A percentile compares a stretch with the other conserved stretches of the same genome.
Conservation (phyloP, 2,113 vertebrate species). For the Ophiodon elongatus region DNA sequence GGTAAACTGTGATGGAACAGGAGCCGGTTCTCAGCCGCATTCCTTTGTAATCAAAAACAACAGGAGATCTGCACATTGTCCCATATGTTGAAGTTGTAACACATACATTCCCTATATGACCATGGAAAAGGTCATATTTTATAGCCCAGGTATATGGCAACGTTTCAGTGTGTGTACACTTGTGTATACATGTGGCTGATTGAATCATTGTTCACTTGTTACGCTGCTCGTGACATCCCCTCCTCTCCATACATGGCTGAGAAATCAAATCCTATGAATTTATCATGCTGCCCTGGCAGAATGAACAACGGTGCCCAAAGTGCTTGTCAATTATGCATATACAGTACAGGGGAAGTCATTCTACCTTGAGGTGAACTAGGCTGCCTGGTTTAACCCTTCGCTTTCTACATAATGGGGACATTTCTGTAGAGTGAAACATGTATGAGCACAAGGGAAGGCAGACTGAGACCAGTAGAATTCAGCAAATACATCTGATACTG, state of each 20-base stretch:
- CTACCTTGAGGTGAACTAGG: constrained; percentile 55
- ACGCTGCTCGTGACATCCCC: constrained; percentile 48
- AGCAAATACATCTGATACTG: neutral
- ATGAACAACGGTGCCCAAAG: constrained; percentile 60
- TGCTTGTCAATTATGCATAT: constrained; percentile 78
- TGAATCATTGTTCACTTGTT: constrained; percentile 45
- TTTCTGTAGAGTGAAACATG: constrained; percentile 36
- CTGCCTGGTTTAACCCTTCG: constrained; percentile 48
- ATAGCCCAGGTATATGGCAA: neutral
- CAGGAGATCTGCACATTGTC: neutral
- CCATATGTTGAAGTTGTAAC: neutral
- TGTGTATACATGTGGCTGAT: constrained; percentile 31
- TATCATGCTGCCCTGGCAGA: constrained; percentile 65
- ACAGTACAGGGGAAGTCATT: constrained; percentile 45
- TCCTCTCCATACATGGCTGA: constrained; percentile 48
- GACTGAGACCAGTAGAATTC: neutral
- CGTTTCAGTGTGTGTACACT: neutral
- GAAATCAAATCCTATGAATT: constrained; percentile 73
- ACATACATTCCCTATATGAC: neutral
- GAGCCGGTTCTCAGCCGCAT: neutral
- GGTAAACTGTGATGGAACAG: neutral
- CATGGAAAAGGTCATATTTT: constrained; percentile 26
- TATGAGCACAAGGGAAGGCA: constrained; percentile 12
- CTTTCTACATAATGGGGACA: constrained; percentile 25
- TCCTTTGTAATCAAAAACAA: neutral